These are phyloP conservation scores for Aplysina aerophoba DNA, from an alignment of 37 sponge, comb jelly and placozoan species.

Conservation along the genomic window DNA sequence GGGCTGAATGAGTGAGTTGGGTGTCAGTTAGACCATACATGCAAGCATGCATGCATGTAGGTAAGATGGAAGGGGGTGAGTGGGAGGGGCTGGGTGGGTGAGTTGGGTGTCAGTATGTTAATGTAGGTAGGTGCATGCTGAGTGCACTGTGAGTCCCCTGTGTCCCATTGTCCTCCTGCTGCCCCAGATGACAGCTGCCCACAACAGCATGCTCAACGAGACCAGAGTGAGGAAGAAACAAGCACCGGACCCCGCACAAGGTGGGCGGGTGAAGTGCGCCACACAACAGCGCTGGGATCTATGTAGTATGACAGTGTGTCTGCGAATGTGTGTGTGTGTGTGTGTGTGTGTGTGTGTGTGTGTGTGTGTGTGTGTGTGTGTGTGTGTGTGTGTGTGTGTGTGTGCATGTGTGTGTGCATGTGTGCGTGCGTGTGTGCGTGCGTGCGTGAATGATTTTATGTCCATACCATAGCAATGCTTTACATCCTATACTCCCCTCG, in stretches of 20 bases:
- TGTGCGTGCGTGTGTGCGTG: conserved; percentile 5
- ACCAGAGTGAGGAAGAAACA: conserved; percentile 73
- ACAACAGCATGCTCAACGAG: conserved; percentile 56
- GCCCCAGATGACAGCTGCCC: conserved; percentile 75
- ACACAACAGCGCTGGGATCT: too few relatives aligned
- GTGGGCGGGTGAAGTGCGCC: conserved; percentile 28
- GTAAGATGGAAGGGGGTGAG: too few relatives aligned
- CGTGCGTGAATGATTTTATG: conserved; percentile 1
- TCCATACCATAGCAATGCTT: background rate
- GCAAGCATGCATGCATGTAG: too few relatives aligned
- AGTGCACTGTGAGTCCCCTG: background rate
- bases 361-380: conserved; percentile 1
- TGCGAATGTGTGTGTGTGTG: background rate
- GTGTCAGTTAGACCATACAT: too few relatives aligned
- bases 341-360: conserved; percentile 19
- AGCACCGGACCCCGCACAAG: conserved; percentile 64
- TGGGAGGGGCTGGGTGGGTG: background rate
- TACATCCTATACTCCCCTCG: background rate
- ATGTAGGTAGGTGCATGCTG: too few relatives aligned
- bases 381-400: conserved; percentile 26
- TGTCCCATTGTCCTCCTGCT: background rate
- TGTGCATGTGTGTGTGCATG: conserved; percentile 23
- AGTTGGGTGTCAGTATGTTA: too few relatives aligned
- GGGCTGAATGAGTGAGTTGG: background rate
- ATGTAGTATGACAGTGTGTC: too few relatives aligned